Conservation (phyloP, 2,888 invertebrate species). For the Oxytorus armatus region DNA sequence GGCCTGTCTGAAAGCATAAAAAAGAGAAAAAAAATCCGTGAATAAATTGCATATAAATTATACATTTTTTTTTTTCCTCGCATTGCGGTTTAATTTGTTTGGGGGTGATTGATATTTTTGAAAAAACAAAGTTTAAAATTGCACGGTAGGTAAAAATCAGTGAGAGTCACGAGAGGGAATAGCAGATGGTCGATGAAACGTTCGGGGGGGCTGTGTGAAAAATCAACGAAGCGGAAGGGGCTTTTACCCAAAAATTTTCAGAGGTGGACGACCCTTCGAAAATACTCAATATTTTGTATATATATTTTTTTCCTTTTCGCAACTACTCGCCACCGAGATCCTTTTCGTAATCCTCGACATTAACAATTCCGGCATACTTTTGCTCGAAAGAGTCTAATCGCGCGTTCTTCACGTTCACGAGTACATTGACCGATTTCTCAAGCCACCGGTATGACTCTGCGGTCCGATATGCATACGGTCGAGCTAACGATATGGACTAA, state of each 20-base stretch:
- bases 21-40: conserved; percentile 17
- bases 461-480: not conserved
- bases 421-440: conserved; percentile 43
- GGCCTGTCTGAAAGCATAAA: conserved; percentile 43
- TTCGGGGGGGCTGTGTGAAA: conserved; percentile 36
- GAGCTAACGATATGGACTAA: not conserved
- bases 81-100: not conserved
- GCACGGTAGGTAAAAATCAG: not conserved
- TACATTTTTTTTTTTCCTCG: not conserved
- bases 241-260: conserved; percentile 30
- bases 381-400: conserved; percentile 34
- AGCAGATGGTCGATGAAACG: conserved; percentile 52
- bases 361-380: not conserved
- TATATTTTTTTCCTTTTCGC: not conserved
- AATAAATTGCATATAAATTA: not conserved
- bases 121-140: not conserved
- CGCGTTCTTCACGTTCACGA: conserved; percentile 33
- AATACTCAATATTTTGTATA: not conserved
- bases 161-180: not conserved
- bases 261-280: conserved; percentile 33
- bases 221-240: conserved; percentile 32
- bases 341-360: conserved; percentile 10
- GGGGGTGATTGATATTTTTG: not conserved
- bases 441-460: not conserved
- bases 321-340: not conserved